Percentiles rank a stretch among this genome's conserved stretches.
These are phyloP conservation scores for Pogonomyrmex barbatus DNA, from an alignment of 1,140 invertebrate genomes.

Conservation along the genomic window DNA sequence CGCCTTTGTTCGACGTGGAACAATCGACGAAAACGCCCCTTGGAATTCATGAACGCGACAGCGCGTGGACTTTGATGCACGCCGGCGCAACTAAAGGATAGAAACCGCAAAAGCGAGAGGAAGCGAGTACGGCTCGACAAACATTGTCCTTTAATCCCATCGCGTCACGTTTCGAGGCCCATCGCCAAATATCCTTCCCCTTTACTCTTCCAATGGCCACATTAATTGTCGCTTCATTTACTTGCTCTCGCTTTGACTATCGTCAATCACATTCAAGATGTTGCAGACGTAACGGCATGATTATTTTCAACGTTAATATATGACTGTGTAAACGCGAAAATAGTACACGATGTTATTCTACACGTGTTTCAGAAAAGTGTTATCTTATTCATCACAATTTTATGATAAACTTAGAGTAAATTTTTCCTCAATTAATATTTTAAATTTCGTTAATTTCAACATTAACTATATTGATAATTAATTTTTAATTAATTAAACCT, in stretches of 20 bases:
- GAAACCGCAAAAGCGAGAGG: slow-evolving; percentile 18
- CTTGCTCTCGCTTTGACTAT: slow-evolving; percentile 6
- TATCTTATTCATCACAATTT: background rate
- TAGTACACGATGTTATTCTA: background rate
- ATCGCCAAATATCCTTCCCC: slow-evolving; percentile 28
- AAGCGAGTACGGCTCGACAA: slow-evolving; percentile 41
- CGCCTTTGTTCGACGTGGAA: slow-evolving; percentile 66
- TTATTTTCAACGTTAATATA: background rate
- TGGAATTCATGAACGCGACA: slow-evolving; percentile 66
- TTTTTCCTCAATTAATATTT: background rate
- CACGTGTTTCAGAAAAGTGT: background rate
- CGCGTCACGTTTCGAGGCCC: background rate
- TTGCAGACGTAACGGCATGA: background rate
- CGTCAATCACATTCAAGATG: background rate
- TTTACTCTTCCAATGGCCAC: background rate
- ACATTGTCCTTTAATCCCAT: slow-evolving; percentile 53
- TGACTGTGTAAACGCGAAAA: background rate
- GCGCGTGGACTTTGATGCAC: slow-evolving; percentile 55
- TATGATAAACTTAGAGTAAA: background rate
- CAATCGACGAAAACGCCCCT: slow-evolving; percentile 69
- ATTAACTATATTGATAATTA: background rate
- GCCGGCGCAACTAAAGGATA: slow-evolving; percentile 12
- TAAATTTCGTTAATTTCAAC: background rate
- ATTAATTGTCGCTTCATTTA: slow-evolving; percentile 36
- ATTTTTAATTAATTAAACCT: background rate